Percentiles rank a stretch among this genome's conserved stretches.
Evolutionary conservation across 2,113 vertebrate genomes (phyloP).

Genomic region (Cichladusa arquata): DNA sequence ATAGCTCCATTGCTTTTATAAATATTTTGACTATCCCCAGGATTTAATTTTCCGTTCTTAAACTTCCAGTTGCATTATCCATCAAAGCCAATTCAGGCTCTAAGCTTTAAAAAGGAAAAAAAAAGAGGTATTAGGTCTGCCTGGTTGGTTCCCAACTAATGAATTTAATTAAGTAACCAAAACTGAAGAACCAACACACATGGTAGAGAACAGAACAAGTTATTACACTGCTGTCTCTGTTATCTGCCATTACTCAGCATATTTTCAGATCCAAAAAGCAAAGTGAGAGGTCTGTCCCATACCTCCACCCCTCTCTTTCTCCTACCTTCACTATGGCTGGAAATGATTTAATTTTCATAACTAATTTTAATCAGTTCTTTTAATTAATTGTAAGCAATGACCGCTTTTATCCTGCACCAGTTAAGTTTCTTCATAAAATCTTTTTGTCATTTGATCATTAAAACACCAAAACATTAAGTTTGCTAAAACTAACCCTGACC

Average conservation of each 20-base stretch:
- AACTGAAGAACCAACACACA: background rate
- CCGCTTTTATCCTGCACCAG: background rate
- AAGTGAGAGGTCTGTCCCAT: background rate
- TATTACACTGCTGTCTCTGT: background rate
- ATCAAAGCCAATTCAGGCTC: background rate
- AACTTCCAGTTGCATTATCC: background rate
- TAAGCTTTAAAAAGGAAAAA: background rate
- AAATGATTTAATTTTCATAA: background rate
- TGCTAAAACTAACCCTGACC: background rate
- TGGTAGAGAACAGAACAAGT: background rate
- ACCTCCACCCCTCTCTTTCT: background rate
- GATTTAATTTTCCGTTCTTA: slow-evolving; percentile 1
- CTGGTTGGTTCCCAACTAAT: background rate
- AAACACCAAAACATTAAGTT: background rate
- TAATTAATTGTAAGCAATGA: background rate
- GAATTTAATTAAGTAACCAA: background rate
- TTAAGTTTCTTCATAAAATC: background rate
- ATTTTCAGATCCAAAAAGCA: background rate
- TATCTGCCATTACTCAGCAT: background rate
- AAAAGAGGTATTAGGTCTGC: background rate
- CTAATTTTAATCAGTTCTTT: background rate
- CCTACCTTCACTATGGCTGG: background rate
- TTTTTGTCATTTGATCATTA: background rate
- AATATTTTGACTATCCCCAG: background rate
- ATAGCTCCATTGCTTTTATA: background rate